Base-by-base conservation (phyloP, 2,797 vertebrate genomes). In the Enteromius afrohamiltoni region DNA sequence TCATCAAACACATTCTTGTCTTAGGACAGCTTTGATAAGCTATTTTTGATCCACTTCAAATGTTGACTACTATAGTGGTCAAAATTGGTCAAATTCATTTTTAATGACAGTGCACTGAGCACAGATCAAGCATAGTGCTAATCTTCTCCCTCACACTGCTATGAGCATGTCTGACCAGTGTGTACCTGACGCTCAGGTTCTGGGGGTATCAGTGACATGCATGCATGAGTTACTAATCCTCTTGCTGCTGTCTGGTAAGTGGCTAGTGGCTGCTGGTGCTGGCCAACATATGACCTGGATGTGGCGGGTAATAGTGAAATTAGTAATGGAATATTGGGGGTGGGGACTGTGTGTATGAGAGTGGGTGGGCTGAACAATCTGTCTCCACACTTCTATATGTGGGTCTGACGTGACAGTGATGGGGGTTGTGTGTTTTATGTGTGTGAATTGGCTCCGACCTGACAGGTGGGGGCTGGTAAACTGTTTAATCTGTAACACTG, bases 301-400 rank as follows among this genome's bases (percentile, higher is more conserved):
- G 78, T 53, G 47, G 26, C 1, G n/a, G 47, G 64, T 13, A 40
- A 26, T 11, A 23, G 42, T 78, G 11, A 67, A 65, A 78, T 2
- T 65, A 6, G 34, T 65, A 34, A 78, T 79, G 11, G 60, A 79
- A 47, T 13, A 71, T 58, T 19, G 68, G 40, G 68, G 29, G 60
- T 11, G 40, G 53, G 26, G 37, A 55, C 87, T 71, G 51, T 51
- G 55, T 14, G 5, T 67, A 78, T 84, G 76, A 85, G 76, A 85
- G 85, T 42, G 81, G 77, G 86, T 51, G 45, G 65, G 82, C 37
- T 86, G 77, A 58, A 68, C 49, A 55, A 37, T 55, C 31, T 75
- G 49, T n/a, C 49, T 37, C 29, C 0, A 6, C 49, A 55, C 31
- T 55, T 55, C 47, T 55, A 37, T 40, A 75, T 37, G 6, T 23